Evolutionary conservation across 2,113 vertebrate genomes (phyloP).

Genomic region (Neotoma lepida): DNA sequence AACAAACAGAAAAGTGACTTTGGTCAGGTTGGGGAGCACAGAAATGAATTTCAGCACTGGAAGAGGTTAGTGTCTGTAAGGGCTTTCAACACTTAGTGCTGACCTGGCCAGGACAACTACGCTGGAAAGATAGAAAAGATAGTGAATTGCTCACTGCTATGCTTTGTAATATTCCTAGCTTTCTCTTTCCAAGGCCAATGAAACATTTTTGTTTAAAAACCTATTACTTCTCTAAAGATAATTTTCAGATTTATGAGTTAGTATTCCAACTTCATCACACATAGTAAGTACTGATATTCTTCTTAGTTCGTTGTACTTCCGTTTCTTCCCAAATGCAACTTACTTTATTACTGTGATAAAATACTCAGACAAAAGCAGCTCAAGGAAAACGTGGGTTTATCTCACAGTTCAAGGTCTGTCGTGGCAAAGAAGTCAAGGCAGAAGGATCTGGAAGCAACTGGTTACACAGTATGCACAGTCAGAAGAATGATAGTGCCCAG

Average conservation of each 20-base stretch:
- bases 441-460: background rate
- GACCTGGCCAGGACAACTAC: background rate
- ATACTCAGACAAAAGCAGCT: background rate
- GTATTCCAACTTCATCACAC: background rate
- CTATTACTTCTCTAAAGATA: background rate
- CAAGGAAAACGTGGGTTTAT: background rate
- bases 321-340: background rate
- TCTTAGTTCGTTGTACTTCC: background rate
- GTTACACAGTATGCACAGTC: background rate
- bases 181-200: constrained; percentile 24
- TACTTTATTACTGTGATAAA: background rate
- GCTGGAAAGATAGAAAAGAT: background rate
- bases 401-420: background rate
- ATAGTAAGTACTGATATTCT: background rate
- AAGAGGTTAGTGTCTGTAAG: background rate
- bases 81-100: background rate
- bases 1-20: constrained; percentile 22
- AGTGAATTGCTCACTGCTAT: background rate
- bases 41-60: background rate
- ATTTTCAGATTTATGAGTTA: background rate
- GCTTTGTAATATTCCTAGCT: background rate
- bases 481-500: background rate
- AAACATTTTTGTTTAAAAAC: constrained; percentile 14
- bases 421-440: background rate
- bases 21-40: background rate